Conservation (phyloP, 2,888 invertebrate species). For the Smittia sp. region DNA sequence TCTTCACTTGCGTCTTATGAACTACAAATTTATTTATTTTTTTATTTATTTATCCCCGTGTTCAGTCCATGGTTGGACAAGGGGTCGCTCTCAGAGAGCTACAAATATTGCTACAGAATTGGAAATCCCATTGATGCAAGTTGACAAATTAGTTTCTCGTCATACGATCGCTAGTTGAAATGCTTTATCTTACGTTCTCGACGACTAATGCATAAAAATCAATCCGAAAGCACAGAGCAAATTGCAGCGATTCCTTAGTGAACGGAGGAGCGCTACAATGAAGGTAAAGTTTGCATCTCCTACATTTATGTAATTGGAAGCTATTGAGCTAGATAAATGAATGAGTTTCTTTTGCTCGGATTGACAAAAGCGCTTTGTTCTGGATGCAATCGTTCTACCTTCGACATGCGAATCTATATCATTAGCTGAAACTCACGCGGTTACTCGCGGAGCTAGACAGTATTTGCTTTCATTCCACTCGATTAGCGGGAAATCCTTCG, state of each 20-base stretch:
- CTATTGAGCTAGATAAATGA: conserved; percentile 18
- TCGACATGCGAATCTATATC: too few relatives aligned
- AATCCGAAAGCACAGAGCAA: background rate
- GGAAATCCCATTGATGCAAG: background rate
- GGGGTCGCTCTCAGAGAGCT: too few relatives aligned
- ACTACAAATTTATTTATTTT: too few relatives aligned
- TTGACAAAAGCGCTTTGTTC: background rate
- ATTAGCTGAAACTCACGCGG: too few relatives aligned
- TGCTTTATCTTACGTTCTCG: background rate
- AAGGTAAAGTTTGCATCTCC: conserved; percentile 3
- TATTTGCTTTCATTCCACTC: too few relatives aligned
- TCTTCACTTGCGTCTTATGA: too few relatives aligned
- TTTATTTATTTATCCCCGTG: too few relatives aligned
- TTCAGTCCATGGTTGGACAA: too few relatives aligned
- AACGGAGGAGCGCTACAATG: background rate
- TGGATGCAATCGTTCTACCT: too few relatives aligned
- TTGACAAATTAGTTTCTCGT: background rate
- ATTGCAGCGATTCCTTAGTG: background rate
- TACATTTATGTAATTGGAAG: conserved; percentile 17
- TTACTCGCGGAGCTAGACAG: too few relatives aligned
- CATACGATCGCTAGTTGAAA: background rate
- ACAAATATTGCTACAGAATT: background rate
- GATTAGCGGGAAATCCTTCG: too few relatives aligned
- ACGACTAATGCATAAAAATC: background rate
- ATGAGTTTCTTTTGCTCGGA: background rate